Base-by-base conservation (phyloP, 2,888 invertebrate species). In the Tipula unca region DNA sequence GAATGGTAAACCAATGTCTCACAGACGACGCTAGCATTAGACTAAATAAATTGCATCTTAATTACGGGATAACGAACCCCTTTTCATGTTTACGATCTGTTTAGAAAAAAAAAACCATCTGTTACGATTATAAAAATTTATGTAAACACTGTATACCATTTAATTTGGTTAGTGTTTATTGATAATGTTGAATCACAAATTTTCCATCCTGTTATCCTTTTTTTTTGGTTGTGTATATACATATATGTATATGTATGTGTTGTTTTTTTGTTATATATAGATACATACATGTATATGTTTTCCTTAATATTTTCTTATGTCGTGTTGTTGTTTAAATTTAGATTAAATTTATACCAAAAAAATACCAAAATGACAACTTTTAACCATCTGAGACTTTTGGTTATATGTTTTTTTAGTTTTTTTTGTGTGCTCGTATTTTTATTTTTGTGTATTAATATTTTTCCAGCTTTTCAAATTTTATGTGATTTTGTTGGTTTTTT, bases 321-420 rank as follows among this genome's bases (percentile, higher is more conserved):
- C 69, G 69, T 69, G 25, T 25, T 69, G 25, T 69, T 69, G 69
- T 69, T 69, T 32, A 83, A 83, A 83, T 83, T 83, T 83, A 35
- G 83, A 35, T 83, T 35, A 83, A 83, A 83, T 83, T 83, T 83
- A 83, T 83, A 83, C 32, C 32, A 83, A 83, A 69, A 32, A 69
- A 69, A 69, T 69, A 69, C 35, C 83, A 35, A 32, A 83, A 83
- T 83, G 83, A 83, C 83, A 83, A 35, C 83, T 83, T 83, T 69
- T 83, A 35, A 83, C 83, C 83, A 83, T 83, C 83, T 83, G 83
- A 83, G 83, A 35, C 83, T 83, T 69, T 69, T 69, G 69, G 69
- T 69, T 69, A 69, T 20, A 69, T 25, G 25, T 13, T 25, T 39
- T 39, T 39, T 13, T 39, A n/a, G n/a, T 39, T 36, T 48, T 69